Conservation (phyloP, 2,888 invertebrate species). For the Encarsia formosa region DNA sequence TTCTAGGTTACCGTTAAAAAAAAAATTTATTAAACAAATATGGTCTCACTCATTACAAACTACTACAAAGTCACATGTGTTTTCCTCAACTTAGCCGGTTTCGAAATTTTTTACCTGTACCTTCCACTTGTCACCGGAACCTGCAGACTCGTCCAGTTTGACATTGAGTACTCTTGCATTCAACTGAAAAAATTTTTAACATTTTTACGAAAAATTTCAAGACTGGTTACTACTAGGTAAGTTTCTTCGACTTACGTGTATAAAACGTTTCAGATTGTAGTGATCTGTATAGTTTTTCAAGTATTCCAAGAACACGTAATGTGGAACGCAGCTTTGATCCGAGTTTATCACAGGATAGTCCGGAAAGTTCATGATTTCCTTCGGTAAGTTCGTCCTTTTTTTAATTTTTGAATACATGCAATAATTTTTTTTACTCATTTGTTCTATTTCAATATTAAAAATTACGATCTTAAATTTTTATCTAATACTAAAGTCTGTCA, state of each 20-base stretch:
- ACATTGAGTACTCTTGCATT: conserved; percentile 53
- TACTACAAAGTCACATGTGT: conserved; percentile 62
- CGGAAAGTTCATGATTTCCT: conserved; percentile 74
- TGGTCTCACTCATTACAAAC: conserved; percentile 67
- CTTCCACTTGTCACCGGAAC: conserved; percentile 53
- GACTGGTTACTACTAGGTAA: too few species aligned
- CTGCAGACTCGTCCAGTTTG: conserved; percentile 49
- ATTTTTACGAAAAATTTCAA: not conserved
- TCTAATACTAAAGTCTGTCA: too few species aligned
- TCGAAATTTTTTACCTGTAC: conserved; percentile 53
- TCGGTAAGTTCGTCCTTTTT: conserved; percentile 78
- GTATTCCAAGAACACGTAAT: conserved; percentile 66
- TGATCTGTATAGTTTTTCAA: conserved; percentile 62
- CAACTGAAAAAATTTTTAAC: conserved; percentile 45
- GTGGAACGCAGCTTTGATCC: conserved; percentile 63
- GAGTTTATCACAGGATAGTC: conserved; percentile 62
- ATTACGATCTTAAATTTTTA: too few species aligned
- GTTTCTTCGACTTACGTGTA: conserved; percentile 61
- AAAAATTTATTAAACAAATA: too few species aligned
- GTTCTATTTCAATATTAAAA: too few species aligned
- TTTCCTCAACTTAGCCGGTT: conserved; percentile 48
- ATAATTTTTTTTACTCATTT: too few species aligned
- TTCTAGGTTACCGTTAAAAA: too few species aligned
- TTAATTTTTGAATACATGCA: too few species aligned
- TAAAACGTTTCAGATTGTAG: conserved; percentile 59